phyloP scores from a whole-genome alignment of 2,797 vertebrate species.

The Gadopsis marmoratus region DNA sequence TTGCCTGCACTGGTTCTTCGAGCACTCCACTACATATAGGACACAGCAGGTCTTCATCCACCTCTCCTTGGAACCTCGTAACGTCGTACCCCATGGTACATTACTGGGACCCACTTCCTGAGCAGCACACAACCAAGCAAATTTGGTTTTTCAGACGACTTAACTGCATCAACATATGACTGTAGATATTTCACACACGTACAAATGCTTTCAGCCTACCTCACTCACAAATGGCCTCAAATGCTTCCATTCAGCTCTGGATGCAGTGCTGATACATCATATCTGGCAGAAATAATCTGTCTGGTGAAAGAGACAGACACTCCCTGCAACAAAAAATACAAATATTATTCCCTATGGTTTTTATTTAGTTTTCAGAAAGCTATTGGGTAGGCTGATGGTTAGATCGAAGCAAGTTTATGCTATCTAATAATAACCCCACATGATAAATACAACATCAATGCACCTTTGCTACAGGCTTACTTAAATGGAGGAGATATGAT shows the following conservation, averaged over 20 bases:
- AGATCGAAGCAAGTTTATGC: background rate
- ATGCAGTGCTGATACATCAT: constrained; percentile 62
- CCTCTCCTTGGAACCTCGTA: constrained; percentile 97
- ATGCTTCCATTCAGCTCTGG: constrained; percentile 77
- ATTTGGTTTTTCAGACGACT: background rate
- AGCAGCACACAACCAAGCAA: constrained; percentile 1
- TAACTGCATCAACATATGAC: background rate
- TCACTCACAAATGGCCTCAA: constrained; percentile 78
- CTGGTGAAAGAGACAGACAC: constrained; percentile 31
- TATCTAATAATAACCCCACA: background rate
- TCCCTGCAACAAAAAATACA: constrained; percentile 32
- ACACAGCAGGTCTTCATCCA: constrained; percentile 98
- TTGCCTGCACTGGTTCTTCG: constrained; percentile 97
- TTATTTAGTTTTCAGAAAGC: background rate
- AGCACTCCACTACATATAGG: constrained; percentile 99
- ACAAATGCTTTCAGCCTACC: constrained; percentile 49
- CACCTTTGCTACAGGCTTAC: background rate
- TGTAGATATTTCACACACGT: background rate
- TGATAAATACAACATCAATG: constrained; percentile 4
- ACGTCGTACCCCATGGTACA: constrained; percentile 99
- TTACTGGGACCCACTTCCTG: constrained; percentile 87
- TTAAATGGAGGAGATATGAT: background rate
- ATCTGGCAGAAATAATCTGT: constrained; percentile 46
- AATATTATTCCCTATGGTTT: background rate
- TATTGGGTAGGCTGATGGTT: background rate